Evolutionary conservation across 2,797 vertebrate species (phyloP), one percentile per base, ranked within the genome.

Genomic region (Cynodonichthys magdalenae): DNA sequence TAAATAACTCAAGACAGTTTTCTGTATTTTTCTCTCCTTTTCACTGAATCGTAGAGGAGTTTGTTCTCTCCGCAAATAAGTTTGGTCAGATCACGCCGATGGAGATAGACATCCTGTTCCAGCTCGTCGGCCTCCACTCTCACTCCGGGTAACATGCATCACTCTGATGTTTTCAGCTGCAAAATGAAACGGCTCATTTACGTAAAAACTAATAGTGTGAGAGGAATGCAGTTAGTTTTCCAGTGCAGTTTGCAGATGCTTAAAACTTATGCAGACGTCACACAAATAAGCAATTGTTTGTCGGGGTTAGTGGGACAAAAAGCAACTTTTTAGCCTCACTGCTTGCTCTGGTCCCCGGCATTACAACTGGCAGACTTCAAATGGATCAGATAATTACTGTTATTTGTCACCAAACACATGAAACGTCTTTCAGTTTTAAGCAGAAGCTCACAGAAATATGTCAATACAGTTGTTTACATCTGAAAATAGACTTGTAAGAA

Each of bases 21-120:
- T 69, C 53, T 39, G 60, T 3, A 56, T 64, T 59, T 24, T 55
- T 46, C 19, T 80, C 46, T 63, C 53, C 11, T 74, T 63, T 75
- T 65, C 27, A 29, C 66, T 73, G 47, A 44, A 45, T 70, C 80
- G 55, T 80, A 98, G 96, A 98, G 94, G 96, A 98, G 87, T 98
- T 98, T 91, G 84, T 94, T 65, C 94, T 94, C 36, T 93, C 83
- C 76, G 95, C 96, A 63, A 97, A 96, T 89, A 95, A 89, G 88
- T 98, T 96, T 91, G 96, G 96, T 81, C 96, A 98, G 88, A 93
- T 98, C 75, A 98, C 95, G 61, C 96, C 96, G 0, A 84, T 98
- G 92, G 96, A 98, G 91, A 94, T 97, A 58, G 95, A 97, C 91
- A 98, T 98, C 83, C 91, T 98, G 11, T 98, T 95, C 87, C 96